phyloP scores from a whole-genome alignment of 2,888 invertebrate species.

The Lithosia quadra region DNA sequence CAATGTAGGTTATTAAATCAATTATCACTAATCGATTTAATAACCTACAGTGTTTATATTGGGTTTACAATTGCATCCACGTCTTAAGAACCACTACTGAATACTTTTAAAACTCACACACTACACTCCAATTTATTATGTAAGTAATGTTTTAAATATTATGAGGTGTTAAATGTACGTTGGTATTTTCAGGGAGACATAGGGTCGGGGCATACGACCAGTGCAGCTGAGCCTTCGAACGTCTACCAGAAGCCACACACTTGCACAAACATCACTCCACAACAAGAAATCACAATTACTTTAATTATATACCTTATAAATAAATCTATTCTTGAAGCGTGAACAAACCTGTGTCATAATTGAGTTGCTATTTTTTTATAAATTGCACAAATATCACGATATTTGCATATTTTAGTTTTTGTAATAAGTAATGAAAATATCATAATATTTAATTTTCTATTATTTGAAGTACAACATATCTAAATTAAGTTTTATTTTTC shows the following conservation, averaged over 20 bases:
- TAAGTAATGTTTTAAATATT: background rate
- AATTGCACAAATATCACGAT: slow-evolving; percentile 4
- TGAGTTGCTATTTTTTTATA: background rate
- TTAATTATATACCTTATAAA: background rate
- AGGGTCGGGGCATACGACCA: slow-evolving; percentile 42
- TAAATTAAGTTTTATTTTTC: background rate
- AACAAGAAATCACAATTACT: slow-evolving; percentile 20
- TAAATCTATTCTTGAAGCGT: background rate
- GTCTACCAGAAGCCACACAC: slow-evolving; percentile 22
- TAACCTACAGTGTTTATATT: no score
- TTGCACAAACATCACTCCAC: slow-evolving; percentile 32
- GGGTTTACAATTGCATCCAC: no score
- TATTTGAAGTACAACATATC: background rate
- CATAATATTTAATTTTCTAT: background rate
- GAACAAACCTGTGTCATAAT: slow-evolving; percentile 3
- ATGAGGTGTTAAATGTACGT: background rate
- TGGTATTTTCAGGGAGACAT: slow-evolving; percentile 57
- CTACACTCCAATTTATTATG: no score
- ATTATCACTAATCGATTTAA: no score
- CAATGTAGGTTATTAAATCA: no score
- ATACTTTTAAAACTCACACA: no score
- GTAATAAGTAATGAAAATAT: background rate
- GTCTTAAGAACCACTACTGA: no score
- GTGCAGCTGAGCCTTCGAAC: slow-evolving; percentile 19
- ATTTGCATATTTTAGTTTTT: slow-evolving; percentile 1